Percentiles rank a stretch among this genome's conserved stretches.
phyloP scores from a whole-genome alignment of 2,888 invertebrate genomes.

The Tetragonula carbonaria region DNA sequence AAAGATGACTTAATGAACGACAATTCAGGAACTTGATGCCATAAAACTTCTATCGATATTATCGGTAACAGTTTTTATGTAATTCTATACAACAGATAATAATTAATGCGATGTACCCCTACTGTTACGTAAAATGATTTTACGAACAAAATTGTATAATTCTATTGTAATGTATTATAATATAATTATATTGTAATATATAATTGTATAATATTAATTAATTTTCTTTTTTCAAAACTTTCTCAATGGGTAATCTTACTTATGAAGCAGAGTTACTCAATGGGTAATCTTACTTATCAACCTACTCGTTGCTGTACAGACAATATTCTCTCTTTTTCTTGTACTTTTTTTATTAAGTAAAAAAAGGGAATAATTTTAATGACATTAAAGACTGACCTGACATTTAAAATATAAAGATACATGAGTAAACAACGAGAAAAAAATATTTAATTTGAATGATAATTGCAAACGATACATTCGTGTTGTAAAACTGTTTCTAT shows the following conservation, averaged over 20 bases:
- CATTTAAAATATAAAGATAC: neutral
- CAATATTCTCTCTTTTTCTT: neutral
- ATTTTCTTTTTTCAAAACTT: slow-evolving; percentile 25
- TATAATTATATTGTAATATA: too few species aligned
- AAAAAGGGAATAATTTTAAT: neutral
- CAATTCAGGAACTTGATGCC: neutral
- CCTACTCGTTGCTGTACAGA: slow-evolving; percentile 37
- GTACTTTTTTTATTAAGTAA: neutral
- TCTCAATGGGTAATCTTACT: slow-evolving; percentile 27
- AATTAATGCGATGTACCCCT: neutral
- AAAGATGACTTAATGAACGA: neutral
- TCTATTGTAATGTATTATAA: neutral
- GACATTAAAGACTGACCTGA: neutral
- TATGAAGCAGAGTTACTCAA: slow-evolving; percentile 19
- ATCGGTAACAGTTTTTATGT: neutral
- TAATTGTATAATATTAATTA: neutral
- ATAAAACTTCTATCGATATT: neutral
- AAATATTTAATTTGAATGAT: neutral
- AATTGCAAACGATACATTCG: neutral
- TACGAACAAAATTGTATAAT: too few species aligned
- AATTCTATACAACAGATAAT: neutral
- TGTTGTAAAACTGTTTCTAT: neutral
- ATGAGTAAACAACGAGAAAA: neutral
- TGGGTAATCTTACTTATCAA: slow-evolving; percentile 32
- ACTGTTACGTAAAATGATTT: neutral